Conservation (phyloP, 1,140 invertebrate species). For the Heliothis subflexa region DNA sequence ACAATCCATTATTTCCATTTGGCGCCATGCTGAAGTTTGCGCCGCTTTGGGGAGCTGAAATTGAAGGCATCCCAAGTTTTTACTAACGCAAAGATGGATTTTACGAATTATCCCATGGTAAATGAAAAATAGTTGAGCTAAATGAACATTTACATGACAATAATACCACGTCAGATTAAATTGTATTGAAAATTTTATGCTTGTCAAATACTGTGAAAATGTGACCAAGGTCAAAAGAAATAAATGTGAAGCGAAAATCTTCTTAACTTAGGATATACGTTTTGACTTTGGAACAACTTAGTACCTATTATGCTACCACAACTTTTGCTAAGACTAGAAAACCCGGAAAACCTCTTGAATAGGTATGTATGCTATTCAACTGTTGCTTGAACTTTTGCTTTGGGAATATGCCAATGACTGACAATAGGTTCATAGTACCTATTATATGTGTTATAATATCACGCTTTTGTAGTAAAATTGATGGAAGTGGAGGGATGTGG, state of each 20-base stretch:
- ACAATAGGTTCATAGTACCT: not conserved
- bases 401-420: no score
- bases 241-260: no score
- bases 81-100: not conserved
- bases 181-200: not conserved
- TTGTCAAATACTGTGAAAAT: slow-evolving; percentile 11
- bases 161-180: not conserved
- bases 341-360: no score
- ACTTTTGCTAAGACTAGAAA: no score
- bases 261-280: no score
- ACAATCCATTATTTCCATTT: not conserved
- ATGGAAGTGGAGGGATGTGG: no score
- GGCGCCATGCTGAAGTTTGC: not conserved
- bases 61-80: no score
- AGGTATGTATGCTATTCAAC: no score
- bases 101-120: not conserved
- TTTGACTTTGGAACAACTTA: no score
- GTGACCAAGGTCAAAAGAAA: not conserved
- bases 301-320: no score
- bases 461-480: no score
- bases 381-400: no score
- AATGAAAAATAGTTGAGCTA: not conserved
- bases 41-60: slow-evolving; percentile 11
- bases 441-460: not conserved
- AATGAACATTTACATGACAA: not conserved